phyloP scores from a whole-genome alignment of 1,140 invertebrate species.

The Pteromalus puparum region DNA sequence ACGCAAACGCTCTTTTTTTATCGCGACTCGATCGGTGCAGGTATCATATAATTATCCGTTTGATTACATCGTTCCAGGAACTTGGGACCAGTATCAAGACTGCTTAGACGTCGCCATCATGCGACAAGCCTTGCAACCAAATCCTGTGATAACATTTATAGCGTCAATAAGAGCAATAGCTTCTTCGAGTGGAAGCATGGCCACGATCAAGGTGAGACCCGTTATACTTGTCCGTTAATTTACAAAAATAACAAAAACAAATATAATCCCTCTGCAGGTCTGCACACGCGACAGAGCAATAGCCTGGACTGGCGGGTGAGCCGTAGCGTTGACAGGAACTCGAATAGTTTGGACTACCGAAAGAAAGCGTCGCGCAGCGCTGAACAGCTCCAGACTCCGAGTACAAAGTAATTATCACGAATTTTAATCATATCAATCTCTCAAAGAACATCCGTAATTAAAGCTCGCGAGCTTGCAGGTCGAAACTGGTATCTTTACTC shows the following conservation, averaged over 20 bases:
- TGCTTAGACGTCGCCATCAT: slow-evolving; percentile 71
- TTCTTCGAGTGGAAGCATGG: slow-evolving; percentile 69
- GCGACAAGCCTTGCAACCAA: slow-evolving; percentile 71
- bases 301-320: slow-evolving; percentile 71
- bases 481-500: slow-evolving; percentile 70
- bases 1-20: too few species aligned
- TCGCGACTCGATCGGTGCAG: too few species aligned
- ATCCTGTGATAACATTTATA: slow-evolving; percentile 76
- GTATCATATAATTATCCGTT: too few species aligned
- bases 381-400: slow-evolving; percentile 68
- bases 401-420: slow-evolving; percentile 64
- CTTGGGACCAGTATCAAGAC: slow-evolving; percentile 73
- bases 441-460: too few species aligned
- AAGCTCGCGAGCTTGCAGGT: slow-evolving; percentile 62
- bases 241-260: too few species aligned
- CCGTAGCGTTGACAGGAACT: slow-evolving; percentile 60
- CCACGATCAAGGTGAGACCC: slow-evolving; percentile 63
- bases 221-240: too few species aligned
- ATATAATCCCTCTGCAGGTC: slow-evolving; percentile 50
- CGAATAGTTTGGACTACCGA: slow-evolving; percentile 63
- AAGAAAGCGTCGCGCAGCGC: slow-evolving; percentile 66
- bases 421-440: too few species aligned
- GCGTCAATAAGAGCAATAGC: slow-evolving; percentile 70
- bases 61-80: slow-evolving; percentile 62
- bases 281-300: slow-evolving; percentile 68